A percentile compares a stretch with the other conserved stretches of the same genome.
Evolutionary conservation across 2,888 invertebrate genomes (phyloP).

Genomic region (Hydraecia micacea): DNA sequence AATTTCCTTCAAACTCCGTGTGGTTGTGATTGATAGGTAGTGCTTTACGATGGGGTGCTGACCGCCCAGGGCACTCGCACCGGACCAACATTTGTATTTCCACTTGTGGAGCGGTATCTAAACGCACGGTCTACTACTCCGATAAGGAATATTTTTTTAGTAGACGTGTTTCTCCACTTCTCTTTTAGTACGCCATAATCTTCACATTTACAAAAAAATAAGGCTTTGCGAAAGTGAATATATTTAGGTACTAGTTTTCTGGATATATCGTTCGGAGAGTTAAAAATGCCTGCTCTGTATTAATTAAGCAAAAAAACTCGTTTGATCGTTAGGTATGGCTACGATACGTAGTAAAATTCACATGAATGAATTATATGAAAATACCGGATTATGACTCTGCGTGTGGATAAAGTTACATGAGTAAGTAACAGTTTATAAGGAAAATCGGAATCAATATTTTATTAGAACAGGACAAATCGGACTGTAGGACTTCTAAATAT

Average conservation of each 20-base stretch:
- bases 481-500: constrained; percentile 18
- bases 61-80: background rate
- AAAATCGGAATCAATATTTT: constrained; percentile 35
- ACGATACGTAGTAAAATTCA: background rate
- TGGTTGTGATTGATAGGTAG: background rate
- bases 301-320: constrained; percentile 11
- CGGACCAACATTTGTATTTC: background rate
- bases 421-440: constrained; percentile 25
- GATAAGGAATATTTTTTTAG: background rate
- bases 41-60: background rate
- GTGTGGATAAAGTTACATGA: constrained; percentile 12
- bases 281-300: background rate
- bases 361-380: background rate
- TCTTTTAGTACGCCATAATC: background rate
- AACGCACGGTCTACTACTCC: background rate
- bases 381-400: background rate
- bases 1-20: background rate
- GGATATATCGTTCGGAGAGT: background rate
- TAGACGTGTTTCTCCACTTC: background rate
- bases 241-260: background rate
- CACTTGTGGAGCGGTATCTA: background rate
- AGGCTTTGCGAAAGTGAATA: background rate
- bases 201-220: background rate
- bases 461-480: constrained; percentile 49
- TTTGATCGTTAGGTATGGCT: constrained; percentile 3